Conservation (phyloP, 2,888 invertebrate genomes). For the Thereva nobilitata region DNA sequence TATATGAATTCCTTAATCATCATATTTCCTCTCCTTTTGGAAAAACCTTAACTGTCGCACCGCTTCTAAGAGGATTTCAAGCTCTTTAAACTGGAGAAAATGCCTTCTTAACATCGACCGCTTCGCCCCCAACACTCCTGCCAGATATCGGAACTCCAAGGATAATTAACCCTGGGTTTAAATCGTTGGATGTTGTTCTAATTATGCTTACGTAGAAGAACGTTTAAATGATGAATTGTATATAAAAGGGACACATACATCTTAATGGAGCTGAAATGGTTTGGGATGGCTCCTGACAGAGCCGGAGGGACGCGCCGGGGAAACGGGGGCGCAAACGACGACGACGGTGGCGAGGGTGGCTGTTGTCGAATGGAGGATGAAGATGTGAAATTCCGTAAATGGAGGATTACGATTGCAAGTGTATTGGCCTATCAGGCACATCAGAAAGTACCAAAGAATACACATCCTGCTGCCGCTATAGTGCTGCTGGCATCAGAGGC, state of each 20-base stretch:
- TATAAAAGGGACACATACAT: slow-evolving; percentile 32
- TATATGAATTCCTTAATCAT: slow-evolving; percentile 38
- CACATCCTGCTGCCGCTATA: not conserved
- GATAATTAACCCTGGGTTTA: slow-evolving; percentile 38
- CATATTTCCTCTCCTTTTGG: slow-evolving; percentile 35
- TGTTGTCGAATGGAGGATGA: too few species aligned
- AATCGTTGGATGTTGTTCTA: slow-evolving; percentile 37
- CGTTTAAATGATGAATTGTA: slow-evolving; percentile 36
- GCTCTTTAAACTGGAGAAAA: slow-evolving; percentile 21
- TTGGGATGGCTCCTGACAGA: not conserved
- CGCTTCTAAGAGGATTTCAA: slow-evolving; percentile 20
- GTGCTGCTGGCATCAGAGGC: too few species aligned
- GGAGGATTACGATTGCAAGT: slow-evolving; percentile 23
- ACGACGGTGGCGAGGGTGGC: too few species aligned
- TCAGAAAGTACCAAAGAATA: slow-evolving; percentile 24
- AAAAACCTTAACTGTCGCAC: slow-evolving; percentile 33
- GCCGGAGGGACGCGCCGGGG: not conserved
- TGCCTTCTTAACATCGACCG: slow-evolving; percentile 29
- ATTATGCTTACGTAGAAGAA: slow-evolving; percentile 36
- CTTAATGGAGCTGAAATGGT: slow-evolving; percentile 14
- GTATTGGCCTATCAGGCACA: slow-evolving; percentile 28
- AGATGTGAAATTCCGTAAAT: not conserved
- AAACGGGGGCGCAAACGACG: not conserved
- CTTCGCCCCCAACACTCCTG: not conserved
- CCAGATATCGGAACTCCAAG: slow-evolving; percentile 22